phyloP scores from a whole-genome alignment of 2,888 invertebrate species.

The Thelaira solivaga region DNA sequence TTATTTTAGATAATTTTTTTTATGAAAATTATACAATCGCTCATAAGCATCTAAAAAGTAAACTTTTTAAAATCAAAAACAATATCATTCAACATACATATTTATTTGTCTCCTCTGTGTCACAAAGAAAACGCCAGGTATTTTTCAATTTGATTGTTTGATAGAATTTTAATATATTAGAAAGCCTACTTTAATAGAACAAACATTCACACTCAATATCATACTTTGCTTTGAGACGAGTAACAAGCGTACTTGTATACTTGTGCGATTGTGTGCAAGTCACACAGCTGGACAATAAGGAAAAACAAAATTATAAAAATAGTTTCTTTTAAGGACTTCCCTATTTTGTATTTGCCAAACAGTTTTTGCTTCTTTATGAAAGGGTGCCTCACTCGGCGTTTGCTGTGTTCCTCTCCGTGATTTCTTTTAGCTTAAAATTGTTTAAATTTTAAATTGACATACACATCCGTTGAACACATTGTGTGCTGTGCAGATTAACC shows the following conservation, averaged over 20 bases:
- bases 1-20: no score
- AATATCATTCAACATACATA: no score
- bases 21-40: no score
- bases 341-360: constrained; percentile 31
- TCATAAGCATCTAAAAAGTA: no score
- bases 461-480: constrained; percentile 49
- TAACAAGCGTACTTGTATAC: neutral
- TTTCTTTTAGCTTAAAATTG: constrained; percentile 12
- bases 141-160: constrained; percentile 2
- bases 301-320: constrained; percentile 7
- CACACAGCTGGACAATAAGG: constrained; percentile 53
- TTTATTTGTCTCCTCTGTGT: constrained; percentile 4
- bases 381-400: constrained; percentile 52
- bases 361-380: constrained; percentile 34
- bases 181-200: no score
- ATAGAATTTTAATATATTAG: no score
- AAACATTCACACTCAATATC: neutral
- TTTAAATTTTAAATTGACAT: constrained; percentile 55
- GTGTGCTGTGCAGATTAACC: constrained; percentile 37
- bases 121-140: constrained; percentile 54
- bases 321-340: constrained; percentile 39
- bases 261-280: neutral
- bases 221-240: neutral
- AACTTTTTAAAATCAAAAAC: no score
- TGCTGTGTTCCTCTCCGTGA: constrained; percentile 25